Evolutionary conservation across 2,113 vertebrate species (phyloP), one percentile per base, ranked within the genome.

Genomic region (Parotia lawesii): DNA sequence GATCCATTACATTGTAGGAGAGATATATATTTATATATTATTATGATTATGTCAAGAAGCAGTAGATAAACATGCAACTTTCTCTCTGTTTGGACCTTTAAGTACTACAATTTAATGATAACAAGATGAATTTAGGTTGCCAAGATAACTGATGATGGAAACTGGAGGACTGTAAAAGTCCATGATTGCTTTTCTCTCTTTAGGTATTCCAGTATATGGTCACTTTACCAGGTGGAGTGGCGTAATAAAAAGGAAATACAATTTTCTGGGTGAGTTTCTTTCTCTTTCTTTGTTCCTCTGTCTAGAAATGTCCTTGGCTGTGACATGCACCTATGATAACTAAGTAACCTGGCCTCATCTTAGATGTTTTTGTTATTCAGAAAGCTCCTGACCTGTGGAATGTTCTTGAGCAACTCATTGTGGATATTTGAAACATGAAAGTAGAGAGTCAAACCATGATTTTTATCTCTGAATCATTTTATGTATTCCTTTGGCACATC

Each of bases 401-500:
- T 48, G n/a, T 83, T 95, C 89, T 80, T 13, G 15, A 73, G 47
- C 62, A 67, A 60, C 45, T 91, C 47, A 37, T 28, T 80, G 64
- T 62, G 64, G 74, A 40, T 77, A 83, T 87, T 90, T 87, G 74
- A 71, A 76, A 85, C 31, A 58, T 7, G 5, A 54, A 80, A 93
- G 31, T 15, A 85, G 42, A 75, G 33, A 90, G 28, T 71, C 51
- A 83, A 80, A 73, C 10, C 0, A 7, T 3, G 7, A 76, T 48
- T 93, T 93, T 85, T 87, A 80, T 74, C 38, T 90, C 90, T 77
- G 87, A 86, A 83, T 76, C 0, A 4, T 77, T 88, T 79, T 67
- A n/a, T 90, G 15, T 83, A 60, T 88, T 87, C n/a, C 37, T 90
- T 93, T 93, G 94, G 66, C 47, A 93, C 44, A 94, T 91, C 60